Conservation (phyloP, 1,140 invertebrate genomes). For the Drosophila santomea region DNA sequence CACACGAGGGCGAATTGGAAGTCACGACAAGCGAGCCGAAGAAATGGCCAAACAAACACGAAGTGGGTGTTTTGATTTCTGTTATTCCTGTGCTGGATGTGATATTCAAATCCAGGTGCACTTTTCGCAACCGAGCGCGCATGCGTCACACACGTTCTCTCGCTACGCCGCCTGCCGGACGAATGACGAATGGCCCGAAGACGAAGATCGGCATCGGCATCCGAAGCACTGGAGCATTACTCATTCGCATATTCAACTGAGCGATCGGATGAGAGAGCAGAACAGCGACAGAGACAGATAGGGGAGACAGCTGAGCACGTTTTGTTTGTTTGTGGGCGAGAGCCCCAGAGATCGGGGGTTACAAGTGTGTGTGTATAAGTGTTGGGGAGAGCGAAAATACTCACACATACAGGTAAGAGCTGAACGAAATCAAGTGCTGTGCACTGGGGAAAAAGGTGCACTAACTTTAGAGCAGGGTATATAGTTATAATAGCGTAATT, state of each 20-base stretch:
- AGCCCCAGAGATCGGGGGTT: slow-evolving; percentile 7
- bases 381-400: slow-evolving; percentile 11
- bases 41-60: slow-evolving; percentile 38
- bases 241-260: slow-evolving; percentile 17
- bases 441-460: not conserved
- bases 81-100: slow-evolving; percentile 11
- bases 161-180: slow-evolving; percentile 58
- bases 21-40: slow-evolving; percentile 8
- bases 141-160: slow-evolving; percentile 72
- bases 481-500: too few relatives aligned
- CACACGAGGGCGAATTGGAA: slow-evolving; percentile 5
- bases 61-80: slow-evolving; percentile 26
- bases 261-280: not conserved
- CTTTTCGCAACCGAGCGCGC: slow-evolving; percentile 65
- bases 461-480: not conserved
- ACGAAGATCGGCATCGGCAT: slow-evolving; percentile 4
- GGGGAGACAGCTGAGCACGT: slow-evolving; percentile 11
- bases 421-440: slow-evolving; percentile 62
- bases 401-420: slow-evolving; percentile 34
- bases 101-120: slow-evolving; percentile 33
- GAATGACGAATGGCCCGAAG: slow-evolving; percentile 45
- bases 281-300: not conserved
- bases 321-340: slow-evolving; percentile 60
- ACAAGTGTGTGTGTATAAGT: not conserved
- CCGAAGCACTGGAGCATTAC: slow-evolving; percentile 18